phyloP scores from a whole-genome alignment of 2,797 vertebrate species.

The Etheostoma nigrum region DNA sequence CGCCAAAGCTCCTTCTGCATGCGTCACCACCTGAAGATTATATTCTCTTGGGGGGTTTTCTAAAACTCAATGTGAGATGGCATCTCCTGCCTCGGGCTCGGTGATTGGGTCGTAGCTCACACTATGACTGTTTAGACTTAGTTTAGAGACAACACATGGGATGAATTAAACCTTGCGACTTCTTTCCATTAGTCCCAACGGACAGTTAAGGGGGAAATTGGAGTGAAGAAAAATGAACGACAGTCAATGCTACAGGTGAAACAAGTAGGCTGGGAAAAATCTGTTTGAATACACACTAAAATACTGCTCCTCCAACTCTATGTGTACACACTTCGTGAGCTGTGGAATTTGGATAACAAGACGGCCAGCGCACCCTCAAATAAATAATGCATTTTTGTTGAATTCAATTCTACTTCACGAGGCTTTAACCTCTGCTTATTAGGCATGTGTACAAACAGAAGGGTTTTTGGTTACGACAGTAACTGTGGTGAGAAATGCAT shows the following conservation, averaged over 20 bases:
- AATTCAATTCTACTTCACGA: neutral
- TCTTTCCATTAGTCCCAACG: conserved; percentile 11
- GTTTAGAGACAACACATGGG: conserved; percentile 34
- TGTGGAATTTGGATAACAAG: conserved; percentile 1
- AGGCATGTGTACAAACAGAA: neutral
- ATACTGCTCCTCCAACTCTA: conserved; percentile 9
- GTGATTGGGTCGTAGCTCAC: conserved; percentile 40
- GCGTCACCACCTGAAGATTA: conserved; percentile 50
- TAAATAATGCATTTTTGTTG: neutral
- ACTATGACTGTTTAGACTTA: conserved; percentile 29
- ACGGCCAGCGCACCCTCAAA: neutral
- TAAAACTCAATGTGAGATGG: conserved; percentile 56
- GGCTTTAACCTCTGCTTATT: conserved; percentile 7
- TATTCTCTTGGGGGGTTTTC: conserved; percentile 34
- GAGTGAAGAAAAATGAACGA: conserved; percentile 52
- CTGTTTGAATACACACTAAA: conserved; percentile 13
- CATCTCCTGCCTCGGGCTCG: conserved; percentile 32
- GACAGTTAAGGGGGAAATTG: conserved; percentile 31
- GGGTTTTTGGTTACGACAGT: conserved; percentile 16
- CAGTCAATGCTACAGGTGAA: conserved; percentile 44
- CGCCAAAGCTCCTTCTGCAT: conserved; percentile 37
- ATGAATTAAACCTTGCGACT: conserved; percentile 52
- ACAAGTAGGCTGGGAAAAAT: conserved; percentile 31
- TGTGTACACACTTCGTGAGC: conserved; percentile 11
- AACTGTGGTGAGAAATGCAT: conserved; percentile 10